Percentiles rank a stretch among this genome's conserved stretches.
phyloP scores from a whole-genome alignment of 2,797 vertebrate species.

The Meda fulgida region DNA sequence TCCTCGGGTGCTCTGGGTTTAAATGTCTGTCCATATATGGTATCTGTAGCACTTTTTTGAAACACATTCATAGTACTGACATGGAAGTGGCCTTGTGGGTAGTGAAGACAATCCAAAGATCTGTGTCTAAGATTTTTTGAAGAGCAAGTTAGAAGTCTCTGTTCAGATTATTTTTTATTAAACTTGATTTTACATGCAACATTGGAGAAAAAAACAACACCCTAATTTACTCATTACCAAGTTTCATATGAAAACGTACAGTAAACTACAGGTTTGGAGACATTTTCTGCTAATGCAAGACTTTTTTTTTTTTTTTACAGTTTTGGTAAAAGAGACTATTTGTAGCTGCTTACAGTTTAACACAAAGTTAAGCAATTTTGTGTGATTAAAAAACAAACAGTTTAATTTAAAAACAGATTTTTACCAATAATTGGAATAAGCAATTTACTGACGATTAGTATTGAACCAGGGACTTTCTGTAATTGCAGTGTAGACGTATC shows the following conservation, averaged over 20 bases:
- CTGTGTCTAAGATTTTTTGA: neutral
- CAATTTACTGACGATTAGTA: neutral
- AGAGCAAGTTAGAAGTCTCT: neutral
- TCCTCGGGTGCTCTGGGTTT: constrained; percentile 55
- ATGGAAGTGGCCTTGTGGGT: constrained; percentile 25
- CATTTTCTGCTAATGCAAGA: neutral
- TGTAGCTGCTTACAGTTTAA: constrained; percentile 20
- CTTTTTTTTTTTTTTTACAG: too few species aligned
- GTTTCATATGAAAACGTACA: neutral
- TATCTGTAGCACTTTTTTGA: constrained; percentile 9
- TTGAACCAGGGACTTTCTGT: neutral
- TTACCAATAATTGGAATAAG: neutral
- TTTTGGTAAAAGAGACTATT: neutral
- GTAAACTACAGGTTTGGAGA: neutral
- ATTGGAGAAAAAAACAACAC: neutral
- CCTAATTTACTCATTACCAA: too few species aligned
- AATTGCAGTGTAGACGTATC: neutral
- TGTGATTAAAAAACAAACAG: neutral
- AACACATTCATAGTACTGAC: constrained; percentile 6
- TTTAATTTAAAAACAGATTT: too few species aligned
- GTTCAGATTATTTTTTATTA: neutral
- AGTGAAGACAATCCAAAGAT: constrained; percentile 11
- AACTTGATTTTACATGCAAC: neutral
- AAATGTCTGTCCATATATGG: constrained; percentile 44
- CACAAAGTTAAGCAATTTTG: neutral